Evolutionary conservation across 2,888 invertebrate genomes (phyloP), one percentile per base, ranked within the genome.

Genomic region (Hypomecis punctinalis): DNA sequence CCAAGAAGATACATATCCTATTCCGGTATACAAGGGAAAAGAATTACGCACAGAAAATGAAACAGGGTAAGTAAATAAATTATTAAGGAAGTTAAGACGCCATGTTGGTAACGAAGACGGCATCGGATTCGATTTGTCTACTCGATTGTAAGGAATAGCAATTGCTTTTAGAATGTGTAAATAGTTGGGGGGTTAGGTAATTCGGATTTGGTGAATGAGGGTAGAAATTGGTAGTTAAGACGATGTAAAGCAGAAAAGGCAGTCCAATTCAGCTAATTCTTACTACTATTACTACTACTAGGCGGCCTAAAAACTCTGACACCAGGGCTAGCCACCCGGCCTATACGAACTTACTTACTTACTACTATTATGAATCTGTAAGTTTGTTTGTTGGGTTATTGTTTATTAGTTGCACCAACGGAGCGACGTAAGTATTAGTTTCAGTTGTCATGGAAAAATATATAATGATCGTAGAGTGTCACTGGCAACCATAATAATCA

Each of bases 41-140:
- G 91, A 91, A 93, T 92, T 91, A 90, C 90, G 80, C 80, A 81
- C 84, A 88, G 90, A 87, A 90, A 90, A 92, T 91, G 89, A 91
- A 89, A 86, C 88, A 89, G 84, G 85, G 84, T 73, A 78, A 80
- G 83, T 91, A 83, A 91, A 91, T 93, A 92, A 92, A 88, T 61
- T 61, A 66, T 91, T 89, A 91, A 80, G 77, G 76, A 69, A 71
- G 72, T 73, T 71, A 68, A 74, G 81, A 80, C 76, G 77, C 82
- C 81, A 82, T 84, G 85, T 84, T 85, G 74, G 82, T 75, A 84
- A 88, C 85, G 91, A 89, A 86, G 86, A 86, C 85, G 81, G 87
- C 79, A 82, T 81, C 81, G 81, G 79, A 90, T 90, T 89, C 89
- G 89, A 91, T 91, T 92, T 91, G 89, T 86, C 79, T 65, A 79